These are phyloP conservation scores for Lathronympha strigana DNA, from an alignment of 2,888 invertebrate genomes.

Conservation along the genomic window DNA sequence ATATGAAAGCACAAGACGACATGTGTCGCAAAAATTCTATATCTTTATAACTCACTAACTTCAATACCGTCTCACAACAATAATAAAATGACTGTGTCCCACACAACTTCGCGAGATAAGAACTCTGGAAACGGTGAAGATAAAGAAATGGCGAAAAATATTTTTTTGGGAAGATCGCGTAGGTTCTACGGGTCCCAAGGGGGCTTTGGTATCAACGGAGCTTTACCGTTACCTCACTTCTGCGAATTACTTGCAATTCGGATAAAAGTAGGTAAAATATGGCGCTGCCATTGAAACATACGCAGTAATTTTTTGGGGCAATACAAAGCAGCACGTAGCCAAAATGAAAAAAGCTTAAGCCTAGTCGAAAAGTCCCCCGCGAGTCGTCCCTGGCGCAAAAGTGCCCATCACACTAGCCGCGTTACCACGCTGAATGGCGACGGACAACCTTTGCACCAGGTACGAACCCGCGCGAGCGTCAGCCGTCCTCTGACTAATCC, in stretches of 20 bases:
- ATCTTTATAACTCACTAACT: neutral
- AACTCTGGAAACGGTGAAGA: slow-evolving; percentile 21
- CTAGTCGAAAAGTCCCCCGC: too few relatives aligned
- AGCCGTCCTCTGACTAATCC: too few relatives aligned
- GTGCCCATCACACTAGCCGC: too few relatives aligned
- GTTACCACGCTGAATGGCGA: too few relatives aligned
- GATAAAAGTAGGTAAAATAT: slow-evolving; percentile 10
- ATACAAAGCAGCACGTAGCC: too few relatives aligned
- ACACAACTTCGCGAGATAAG: slow-evolving; percentile 23
- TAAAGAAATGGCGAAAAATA: slow-evolving; percentile 30
- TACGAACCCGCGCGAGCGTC: too few relatives aligned
- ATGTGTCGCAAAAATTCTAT: too few relatives aligned
- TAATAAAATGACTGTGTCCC: slow-evolving; percentile 12
- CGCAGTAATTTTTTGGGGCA: too few relatives aligned
- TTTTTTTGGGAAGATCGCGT: slow-evolving; percentile 20
- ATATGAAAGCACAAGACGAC: too few relatives aligned
- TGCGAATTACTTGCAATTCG: slow-evolving; percentile 1
- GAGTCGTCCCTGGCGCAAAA: too few relatives aligned
- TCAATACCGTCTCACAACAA: neutral
- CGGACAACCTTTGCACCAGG: too few relatives aligned
- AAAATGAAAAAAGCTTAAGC: too few relatives aligned
- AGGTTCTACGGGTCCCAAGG: slow-evolving; percentile 22
- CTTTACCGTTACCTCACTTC: slow-evolving; percentile 2
- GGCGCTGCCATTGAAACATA: neutral
- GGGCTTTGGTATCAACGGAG: slow-evolving; percentile 5